Conservation (phyloP, 1,140 invertebrate species). For the Neodiprion lecontei region DNA sequence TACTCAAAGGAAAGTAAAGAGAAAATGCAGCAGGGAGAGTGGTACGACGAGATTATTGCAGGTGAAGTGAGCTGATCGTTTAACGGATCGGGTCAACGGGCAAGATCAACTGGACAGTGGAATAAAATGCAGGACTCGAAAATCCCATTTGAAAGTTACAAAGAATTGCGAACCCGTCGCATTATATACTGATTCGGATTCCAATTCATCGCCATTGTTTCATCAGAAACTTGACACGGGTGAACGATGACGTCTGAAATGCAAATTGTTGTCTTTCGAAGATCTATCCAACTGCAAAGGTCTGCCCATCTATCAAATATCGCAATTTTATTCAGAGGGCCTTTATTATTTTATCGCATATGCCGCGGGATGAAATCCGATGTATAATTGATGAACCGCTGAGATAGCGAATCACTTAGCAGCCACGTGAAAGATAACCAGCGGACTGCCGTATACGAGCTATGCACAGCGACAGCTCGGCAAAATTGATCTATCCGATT, state of each 20-base stretch:
- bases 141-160: no score
- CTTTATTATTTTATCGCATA: no score
- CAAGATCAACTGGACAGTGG: background rate
- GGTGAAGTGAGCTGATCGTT: background rate
- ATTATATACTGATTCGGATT: no score
- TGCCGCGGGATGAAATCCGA: background rate
- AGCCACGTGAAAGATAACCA: background rate
- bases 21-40: background rate
- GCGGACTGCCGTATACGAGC: background rate
- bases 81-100: background rate
- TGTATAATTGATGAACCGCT: background rate
- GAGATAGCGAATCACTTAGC: background rate
- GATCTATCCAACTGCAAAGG: no score
- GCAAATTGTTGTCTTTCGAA: no score
- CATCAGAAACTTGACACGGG: no score
- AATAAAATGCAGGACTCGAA: no score
- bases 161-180: no score
- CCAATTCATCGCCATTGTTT: no score
- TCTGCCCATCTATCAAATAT: no score
- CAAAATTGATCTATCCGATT: conserved; percentile 1
- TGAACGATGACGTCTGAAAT: no score
- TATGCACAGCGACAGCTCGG: background rate
- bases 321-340: no score
- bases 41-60: background rate
- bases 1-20: conserved; percentile 4